These are phyloP conservation scores for Chelmon rostratus DNA, from an alignment of 2,797 vertebrate genomes.

Conservation along the genomic window DNA sequence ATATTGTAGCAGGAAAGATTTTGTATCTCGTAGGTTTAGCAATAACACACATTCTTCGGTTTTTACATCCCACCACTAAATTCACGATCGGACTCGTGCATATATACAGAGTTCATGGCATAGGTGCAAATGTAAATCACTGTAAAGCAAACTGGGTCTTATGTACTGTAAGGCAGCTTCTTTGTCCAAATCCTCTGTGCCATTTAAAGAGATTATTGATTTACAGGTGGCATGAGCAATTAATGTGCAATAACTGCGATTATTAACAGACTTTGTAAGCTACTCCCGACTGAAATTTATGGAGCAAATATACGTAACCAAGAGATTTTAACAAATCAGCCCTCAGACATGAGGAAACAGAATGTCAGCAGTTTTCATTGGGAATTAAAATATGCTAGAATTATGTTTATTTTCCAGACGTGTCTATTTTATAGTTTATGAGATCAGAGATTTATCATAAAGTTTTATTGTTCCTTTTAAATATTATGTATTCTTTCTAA, in stretches of 20 bases:
- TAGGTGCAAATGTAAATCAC: constrained; percentile 39
- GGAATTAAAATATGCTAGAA: constrained; percentile 44
- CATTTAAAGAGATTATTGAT: constrained; percentile 71
- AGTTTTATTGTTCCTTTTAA: constrained; percentile 68
- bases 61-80: constrained; percentile 47
- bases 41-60: constrained; percentile 82
- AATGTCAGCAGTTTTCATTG: constrained; percentile 74
- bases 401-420: constrained; percentile 76
- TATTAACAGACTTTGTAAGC: constrained; percentile 28
- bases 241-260: constrained; percentile 69
- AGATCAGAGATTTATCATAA: constrained; percentile 72
- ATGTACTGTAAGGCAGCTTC: constrained; percentile 74
- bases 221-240: constrained; percentile 34
- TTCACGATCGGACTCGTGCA: constrained; percentile 9
- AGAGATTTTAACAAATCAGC: constrained; percentile 29
- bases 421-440: constrained; percentile 77
- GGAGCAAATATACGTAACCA: constrained; percentile 29
- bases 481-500: constrained; percentile 57
- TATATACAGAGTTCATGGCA: constrained; percentile 25
- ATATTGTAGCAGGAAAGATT: constrained; percentile 86
- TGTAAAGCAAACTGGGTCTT: constrained; percentile 59
- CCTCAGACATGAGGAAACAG: constrained; percentile 39
- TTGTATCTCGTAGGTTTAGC: constrained; percentile 87
- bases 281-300: constrained; percentile 50
- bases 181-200: constrained; percentile 62